phyloP scores from a whole-genome alignment of 1,140 invertebrate genomes.

The Scaptomyza montana region DNA sequence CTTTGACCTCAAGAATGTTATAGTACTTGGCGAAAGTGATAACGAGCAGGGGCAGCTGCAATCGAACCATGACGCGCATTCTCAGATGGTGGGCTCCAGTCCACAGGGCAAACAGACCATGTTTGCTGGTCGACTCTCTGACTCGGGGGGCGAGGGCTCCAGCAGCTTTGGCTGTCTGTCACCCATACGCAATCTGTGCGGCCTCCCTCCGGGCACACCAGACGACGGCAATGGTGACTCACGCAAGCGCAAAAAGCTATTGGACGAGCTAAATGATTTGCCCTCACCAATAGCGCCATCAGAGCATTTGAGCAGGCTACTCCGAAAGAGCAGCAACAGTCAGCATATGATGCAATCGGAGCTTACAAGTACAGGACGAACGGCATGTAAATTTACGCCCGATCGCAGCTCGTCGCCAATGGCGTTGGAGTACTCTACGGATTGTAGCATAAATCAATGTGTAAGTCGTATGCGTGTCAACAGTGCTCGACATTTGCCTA shows the following conservation, averaged over 20 bases:
- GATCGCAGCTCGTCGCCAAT: slow-evolving; percentile 77
- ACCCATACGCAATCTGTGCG: slow-evolving; percentile 71
- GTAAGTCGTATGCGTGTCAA: slow-evolving; percentile 64
- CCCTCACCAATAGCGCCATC: slow-evolving; percentile 70
- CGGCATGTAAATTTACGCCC: slow-evolving; percentile 39
- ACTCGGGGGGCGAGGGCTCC: slow-evolving; percentile 60
- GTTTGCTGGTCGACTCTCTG: slow-evolving; percentile 71
- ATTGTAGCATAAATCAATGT: slow-evolving; percentile 68
- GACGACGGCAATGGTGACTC: slow-evolving; percentile 51
- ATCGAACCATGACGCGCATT: not conserved
- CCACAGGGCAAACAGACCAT: slow-evolving; percentile 65
- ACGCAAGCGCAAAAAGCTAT: slow-evolving; percentile 43
- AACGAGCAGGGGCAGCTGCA: slow-evolving; percentile 15
- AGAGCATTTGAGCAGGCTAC: slow-evolving; percentile 55
- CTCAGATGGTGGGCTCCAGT: slow-evolving; percentile 67
- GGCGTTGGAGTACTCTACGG: slow-evolving; percentile 50
- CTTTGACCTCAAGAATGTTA: slow-evolving; percentile 71
- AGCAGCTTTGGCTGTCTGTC: slow-evolving; percentile 76
- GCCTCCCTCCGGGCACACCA: slow-evolving; percentile 56
- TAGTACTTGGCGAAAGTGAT: slow-evolving; percentile 58
- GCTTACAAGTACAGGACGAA: too few relatives aligned
- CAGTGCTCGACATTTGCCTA: slow-evolving; percentile 37
- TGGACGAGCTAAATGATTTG: slow-evolving; percentile 58
- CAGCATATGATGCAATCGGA: too few relatives aligned
- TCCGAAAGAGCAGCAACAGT: slow-evolving; percentile 21